phyloP scores from a whole-genome alignment of 2,797 vertebrate species.

The Spinus olivaceus region DNA sequence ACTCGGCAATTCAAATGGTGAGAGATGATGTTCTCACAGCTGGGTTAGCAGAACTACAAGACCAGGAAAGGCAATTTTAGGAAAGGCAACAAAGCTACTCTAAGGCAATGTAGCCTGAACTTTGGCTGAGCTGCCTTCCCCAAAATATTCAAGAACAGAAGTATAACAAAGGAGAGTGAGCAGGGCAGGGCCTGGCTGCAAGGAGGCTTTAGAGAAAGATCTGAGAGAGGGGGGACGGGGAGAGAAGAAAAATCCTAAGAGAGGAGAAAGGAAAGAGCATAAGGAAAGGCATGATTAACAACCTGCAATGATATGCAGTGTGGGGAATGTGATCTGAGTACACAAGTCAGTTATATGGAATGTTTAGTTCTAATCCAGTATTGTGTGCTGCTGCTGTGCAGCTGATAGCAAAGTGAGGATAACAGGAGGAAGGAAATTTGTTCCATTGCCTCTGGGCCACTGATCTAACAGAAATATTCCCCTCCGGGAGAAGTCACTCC shows the following conservation, averaged over 20 bases:
- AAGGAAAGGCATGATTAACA: not conserved
- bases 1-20: too few species aligned
- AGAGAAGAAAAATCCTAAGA: not conserved
- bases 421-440: not conserved
- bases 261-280: not conserved
- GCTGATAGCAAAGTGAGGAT: constrained; percentile 42
- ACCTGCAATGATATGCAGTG: not conserved
- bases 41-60: not conserved
- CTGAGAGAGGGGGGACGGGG: not conserved
- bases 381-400: constrained; percentile 9
- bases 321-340: not conserved
- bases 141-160: not conserved
- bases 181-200: not conserved
- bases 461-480: constrained; percentile 14
- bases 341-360: not conserved
- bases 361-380: not conserved
- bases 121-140: not conserved
- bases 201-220: not conserved
- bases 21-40: not conserved
- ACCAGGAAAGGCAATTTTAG: not conserved
- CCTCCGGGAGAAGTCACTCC: not conserved
- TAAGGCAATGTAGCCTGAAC: not conserved
- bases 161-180: not conserved
- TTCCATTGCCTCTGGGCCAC: constrained; percentile 31
- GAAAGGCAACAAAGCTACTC: not conserved